phyloP scores from a whole-genome alignment of 1,140 invertebrate species.

The Drosophila watanabei region DNA sequence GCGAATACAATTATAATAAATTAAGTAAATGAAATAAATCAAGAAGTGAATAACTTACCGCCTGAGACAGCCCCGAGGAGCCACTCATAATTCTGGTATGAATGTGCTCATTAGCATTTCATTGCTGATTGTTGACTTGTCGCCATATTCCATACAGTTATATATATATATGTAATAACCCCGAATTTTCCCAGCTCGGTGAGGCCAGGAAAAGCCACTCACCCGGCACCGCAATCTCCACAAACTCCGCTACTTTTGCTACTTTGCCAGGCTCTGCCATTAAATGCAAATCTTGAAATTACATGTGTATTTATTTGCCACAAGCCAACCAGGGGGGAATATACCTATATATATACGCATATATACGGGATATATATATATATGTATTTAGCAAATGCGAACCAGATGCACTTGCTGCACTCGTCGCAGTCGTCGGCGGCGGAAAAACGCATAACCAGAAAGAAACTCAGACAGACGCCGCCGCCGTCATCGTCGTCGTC shows the following conservation, averaged over 20 bases:
- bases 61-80: not conserved
- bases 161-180: not conserved
- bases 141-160: conserved; percentile 2
- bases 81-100: conserved; percentile 12
- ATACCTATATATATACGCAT: conserved; percentile 2
- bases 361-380: not conserved
- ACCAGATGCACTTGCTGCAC: conserved; percentile 42
- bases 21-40: conserved; percentile 5
- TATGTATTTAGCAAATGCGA: conserved; percentile 26
- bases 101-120: conserved; percentile 52
- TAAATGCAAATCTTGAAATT: conserved; percentile 76
- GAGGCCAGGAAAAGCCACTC: conserved; percentile 16
- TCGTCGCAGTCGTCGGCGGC: conserved; percentile 13
- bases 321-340: not conserved
- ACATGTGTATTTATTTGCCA: conserved; percentile 76
- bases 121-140: conserved; percentile 46
- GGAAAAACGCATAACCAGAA: conserved; percentile 43
- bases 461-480: conserved; percentile 53
- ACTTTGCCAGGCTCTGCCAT: conserved; percentile 32
- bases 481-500: conserved; percentile 46
- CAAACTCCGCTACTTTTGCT: conserved; percentile 3
- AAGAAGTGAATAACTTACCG: conserved; percentile 7
- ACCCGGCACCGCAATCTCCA: conserved; percentile 20
- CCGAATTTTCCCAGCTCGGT: not conserved
- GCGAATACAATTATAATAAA: not conserved